A percentile compares a stretch with the other conserved stretches of the same genome.
phyloP scores from a whole-genome alignment of 53 echinoderm and acorn worm species.

The Paracentrotus lividus region DNA sequence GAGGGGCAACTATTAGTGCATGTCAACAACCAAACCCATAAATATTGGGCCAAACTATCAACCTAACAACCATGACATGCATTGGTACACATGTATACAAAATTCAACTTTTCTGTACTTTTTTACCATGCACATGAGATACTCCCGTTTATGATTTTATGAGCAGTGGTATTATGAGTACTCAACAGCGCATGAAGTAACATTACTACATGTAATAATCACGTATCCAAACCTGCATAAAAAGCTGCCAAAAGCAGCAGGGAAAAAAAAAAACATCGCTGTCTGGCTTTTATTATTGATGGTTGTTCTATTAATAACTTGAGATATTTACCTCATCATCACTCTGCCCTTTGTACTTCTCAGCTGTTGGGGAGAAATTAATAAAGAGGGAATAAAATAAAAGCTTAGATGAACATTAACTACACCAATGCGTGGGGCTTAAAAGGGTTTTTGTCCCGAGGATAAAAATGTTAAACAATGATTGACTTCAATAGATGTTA shows the following conservation, averaged over 20 bases:
- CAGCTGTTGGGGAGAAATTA: constrained; percentile 24
- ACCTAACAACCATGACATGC: neutral
- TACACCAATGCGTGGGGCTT: neutral
- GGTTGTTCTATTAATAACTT: constrained; percentile 13
- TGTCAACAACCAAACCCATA: neutral
- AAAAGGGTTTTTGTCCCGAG: neutral
- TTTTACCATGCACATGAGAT: neutral
- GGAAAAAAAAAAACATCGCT: neutral
- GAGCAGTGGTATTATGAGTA: neutral
- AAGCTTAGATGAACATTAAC: constrained; percentile 36
- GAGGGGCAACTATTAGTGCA: neutral
- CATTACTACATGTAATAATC: neutral
- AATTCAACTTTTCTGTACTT: neutral
- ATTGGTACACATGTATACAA: neutral
- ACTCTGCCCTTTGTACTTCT: constrained; percentile 70
- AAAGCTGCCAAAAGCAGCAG: neutral
- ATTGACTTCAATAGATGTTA: neutral
- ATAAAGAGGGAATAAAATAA: neutral
- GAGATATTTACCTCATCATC: constrained; percentile 66
- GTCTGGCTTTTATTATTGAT: neutral
- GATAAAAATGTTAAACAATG: neutral
- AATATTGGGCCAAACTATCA: neutral
- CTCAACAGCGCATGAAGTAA: neutral
- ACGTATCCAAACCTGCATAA: neutral
- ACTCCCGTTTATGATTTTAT: neutral